phyloP scores from a whole-genome alignment of 2,113 vertebrate species.

The Nothobranchius kuhntae region DNA sequence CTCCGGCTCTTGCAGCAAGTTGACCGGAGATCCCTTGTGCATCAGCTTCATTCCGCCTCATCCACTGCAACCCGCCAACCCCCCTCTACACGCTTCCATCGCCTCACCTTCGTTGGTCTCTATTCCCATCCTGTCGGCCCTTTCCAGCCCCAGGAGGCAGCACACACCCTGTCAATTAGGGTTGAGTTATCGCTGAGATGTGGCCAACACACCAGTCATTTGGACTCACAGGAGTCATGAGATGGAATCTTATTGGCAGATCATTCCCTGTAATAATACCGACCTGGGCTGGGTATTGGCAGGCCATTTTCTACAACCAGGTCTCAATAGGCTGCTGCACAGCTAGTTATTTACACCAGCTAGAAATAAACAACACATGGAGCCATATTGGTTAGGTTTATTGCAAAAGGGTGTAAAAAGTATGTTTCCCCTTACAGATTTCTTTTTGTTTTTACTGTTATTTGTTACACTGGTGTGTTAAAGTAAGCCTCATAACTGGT shows the following conservation, averaged over 20 bases:
- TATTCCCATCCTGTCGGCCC: constrained; percentile 31
- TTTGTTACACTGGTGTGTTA: no score
- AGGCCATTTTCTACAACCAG: constrained; percentile 40
- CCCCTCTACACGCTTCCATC: constrained; percentile 14
- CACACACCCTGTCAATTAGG: constrained; percentile 54
- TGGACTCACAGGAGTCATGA: constrained; percentile 29
- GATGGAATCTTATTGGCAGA: constrained; percentile 53
- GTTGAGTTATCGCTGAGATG: constrained; percentile 50
- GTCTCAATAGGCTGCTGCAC: constrained; percentile 7
- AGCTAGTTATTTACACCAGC: constrained; percentile 24
- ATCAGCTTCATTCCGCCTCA: constrained; percentile 18
- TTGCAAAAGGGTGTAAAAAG: neutral
- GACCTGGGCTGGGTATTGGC: constrained; percentile 38
- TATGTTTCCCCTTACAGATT: no score
- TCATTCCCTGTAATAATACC: constrained; percentile 54
- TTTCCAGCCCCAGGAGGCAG: constrained; percentile 38
- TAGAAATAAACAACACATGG: neutral
- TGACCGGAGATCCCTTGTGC: constrained; percentile 47
- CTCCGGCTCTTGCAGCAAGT: constrained; percentile 22
- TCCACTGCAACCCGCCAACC: neutral
- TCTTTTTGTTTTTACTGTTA: no score
- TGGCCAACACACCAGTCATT: constrained; percentile 36
- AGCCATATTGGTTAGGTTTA: constrained; percentile 16
- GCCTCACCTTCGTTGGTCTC: constrained; percentile 42
- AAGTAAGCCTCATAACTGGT: no score